Evolutionary conservation across 1,140 invertebrate species (phyloP).

Genomic region (Solenopsis fugax): DNA sequence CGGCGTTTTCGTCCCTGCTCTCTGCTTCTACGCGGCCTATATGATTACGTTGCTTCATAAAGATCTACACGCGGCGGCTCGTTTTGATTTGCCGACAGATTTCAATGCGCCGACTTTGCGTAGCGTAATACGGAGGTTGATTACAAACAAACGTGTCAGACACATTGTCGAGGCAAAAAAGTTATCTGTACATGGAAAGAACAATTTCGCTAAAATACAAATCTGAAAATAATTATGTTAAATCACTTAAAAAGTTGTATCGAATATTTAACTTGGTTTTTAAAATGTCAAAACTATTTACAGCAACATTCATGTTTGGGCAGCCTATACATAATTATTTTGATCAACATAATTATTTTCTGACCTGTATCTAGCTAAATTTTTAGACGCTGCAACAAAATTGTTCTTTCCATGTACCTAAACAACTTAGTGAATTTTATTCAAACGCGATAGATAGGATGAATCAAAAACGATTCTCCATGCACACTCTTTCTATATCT

Average conservation of each 20-base stretch:
- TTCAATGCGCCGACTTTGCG: slow-evolving; percentile 6
- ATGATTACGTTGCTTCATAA: slow-evolving; percentile 48
- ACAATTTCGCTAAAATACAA: too few species aligned
- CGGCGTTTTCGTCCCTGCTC: not conserved
- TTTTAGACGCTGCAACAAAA: too few species aligned
- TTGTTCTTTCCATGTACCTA: too few species aligned
- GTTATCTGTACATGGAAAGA: not conserved
- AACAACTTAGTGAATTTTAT: not conserved
- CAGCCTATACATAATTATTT: too few species aligned
- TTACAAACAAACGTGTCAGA: not conserved
- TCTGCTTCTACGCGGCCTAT: slow-evolving; percentile 23
- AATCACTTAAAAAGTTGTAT: too few species aligned
- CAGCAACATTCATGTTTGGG: too few species aligned
- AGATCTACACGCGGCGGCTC: slow-evolving; percentile 28
- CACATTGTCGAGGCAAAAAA: too few species aligned
- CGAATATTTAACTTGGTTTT: too few species aligned
- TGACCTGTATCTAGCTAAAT: too few species aligned
- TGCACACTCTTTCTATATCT: not conserved
- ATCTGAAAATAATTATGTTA: too few species aligned
- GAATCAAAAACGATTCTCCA: not conserved
- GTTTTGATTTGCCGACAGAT: slow-evolving; percentile 19
- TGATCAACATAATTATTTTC: too few species aligned
- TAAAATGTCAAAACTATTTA: too few species aligned
- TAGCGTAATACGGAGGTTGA: slow-evolving; percentile 8
- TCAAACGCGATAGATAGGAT: not conserved